Conservation (phyloP, 1,140 invertebrate genomes). For the Aphaenogaster floridana region DNA sequence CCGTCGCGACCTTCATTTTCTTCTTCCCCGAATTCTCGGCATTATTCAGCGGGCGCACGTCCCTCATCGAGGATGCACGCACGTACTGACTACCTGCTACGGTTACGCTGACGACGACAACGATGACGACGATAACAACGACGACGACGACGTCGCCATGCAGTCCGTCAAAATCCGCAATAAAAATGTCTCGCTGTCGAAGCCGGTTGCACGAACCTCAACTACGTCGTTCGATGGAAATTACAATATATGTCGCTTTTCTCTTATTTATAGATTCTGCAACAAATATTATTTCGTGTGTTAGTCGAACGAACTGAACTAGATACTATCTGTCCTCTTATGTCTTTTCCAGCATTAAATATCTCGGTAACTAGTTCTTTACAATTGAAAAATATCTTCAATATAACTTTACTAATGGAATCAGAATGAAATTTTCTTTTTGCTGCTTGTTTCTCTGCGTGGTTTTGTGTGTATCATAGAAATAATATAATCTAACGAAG, state of each 20-base stretch:
- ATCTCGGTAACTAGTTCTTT: no score
- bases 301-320: neutral
- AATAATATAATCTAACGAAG: slow-evolving; percentile 39
- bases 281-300: neutral
- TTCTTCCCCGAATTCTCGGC: slow-evolving; percentile 77
- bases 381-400: neutral
- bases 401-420: neutral
- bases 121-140: slow-evolving; percentile 17
- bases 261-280: neutral
- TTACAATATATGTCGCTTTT: slow-evolving; percentile 43
- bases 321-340: neutral
- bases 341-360: neutral
- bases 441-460: no score
- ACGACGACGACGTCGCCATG: slow-evolving; percentile 17
- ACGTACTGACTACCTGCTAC: slow-evolving; percentile 72
- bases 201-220: slow-evolving; percentile 37
- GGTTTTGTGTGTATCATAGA: neutral
- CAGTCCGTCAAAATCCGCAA: slow-evolving; percentile 68
- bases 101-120: slow-evolving; percentile 59
- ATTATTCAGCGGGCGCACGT: slow-evolving; percentile 78
- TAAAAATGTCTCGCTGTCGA: slow-evolving; percentile 72
- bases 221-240: slow-evolving; percentile 39
- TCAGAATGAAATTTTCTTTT: neutral
- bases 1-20: slow-evolving; percentile 69
- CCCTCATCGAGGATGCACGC: slow-evolving; percentile 75